Evolutionary conservation across 2,113 vertebrate genomes (phyloP).

Genomic region (Cyprinodon brontotheroides): DNA sequence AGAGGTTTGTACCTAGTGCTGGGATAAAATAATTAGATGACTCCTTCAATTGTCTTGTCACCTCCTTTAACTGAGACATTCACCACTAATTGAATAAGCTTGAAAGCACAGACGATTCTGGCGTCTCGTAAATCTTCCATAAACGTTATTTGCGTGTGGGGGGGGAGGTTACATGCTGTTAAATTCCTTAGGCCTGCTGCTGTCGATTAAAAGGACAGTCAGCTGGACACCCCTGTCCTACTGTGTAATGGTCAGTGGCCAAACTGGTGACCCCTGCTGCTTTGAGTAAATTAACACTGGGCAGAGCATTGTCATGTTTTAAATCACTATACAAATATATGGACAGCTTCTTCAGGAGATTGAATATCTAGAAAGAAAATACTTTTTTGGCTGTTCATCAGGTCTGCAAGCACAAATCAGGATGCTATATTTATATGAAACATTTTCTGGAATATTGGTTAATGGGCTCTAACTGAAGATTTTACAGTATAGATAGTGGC

Average conservation of each 20-base stretch:
- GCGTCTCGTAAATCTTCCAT: constrained; percentile 80
- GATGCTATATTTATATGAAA: constrained; percentile 34
- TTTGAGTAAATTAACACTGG: constrained; percentile 81
- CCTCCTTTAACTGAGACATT: constrained; percentile 74
- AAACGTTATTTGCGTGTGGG: constrained; percentile 77
- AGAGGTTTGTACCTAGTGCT: constrained; percentile 48
- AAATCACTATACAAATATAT: constrained; percentile 74
- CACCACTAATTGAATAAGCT: constrained; percentile 78
- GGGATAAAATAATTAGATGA: constrained; percentile 82
- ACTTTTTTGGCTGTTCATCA: constrained; percentile 28
- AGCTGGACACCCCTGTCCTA: constrained; percentile 85
- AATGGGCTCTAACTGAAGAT: constrained; percentile 41
- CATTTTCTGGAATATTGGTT: constrained; percentile 37
- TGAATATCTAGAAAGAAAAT: constrained; percentile 48
- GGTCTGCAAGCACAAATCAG: constrained; percentile 39
- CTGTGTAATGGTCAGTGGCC: constrained; percentile 87
- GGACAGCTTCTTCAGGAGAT: constrained; percentile 60
- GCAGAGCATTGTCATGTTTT: constrained; percentile 73
- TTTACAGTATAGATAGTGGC: constrained; percentile 17
- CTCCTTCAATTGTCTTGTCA: constrained; percentile 80
- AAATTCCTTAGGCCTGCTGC: constrained; percentile 81
- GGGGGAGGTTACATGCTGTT: constrained; percentile 77
- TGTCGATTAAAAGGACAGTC: constrained; percentile 84
- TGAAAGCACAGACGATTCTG: constrained; percentile 70
- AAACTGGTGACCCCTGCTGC: constrained; percentile 68